Evolutionary conservation across 2,888 invertebrate genomes (phyloP).

Genomic region (Pandemis cinnamomeana): DNA sequence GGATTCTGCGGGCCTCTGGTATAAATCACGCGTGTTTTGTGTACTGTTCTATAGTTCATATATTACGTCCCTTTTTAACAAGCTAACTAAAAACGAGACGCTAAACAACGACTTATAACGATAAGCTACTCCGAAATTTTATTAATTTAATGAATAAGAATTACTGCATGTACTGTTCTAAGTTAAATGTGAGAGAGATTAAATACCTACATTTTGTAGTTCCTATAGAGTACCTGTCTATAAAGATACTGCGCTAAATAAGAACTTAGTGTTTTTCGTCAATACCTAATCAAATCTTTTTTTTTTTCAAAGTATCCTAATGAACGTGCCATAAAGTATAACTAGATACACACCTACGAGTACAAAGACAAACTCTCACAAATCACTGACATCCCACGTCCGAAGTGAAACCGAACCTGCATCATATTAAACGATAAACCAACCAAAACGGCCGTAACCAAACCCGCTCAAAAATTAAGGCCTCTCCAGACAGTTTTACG

Average conservation of each 20-base stretch:
- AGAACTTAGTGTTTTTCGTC: too few species aligned
- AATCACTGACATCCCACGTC: constrained; percentile 9
- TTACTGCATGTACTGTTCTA: too few species aligned
- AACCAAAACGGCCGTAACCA: constrained; percentile 65
- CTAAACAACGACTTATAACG: too few species aligned
- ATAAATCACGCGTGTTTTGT: not conserved
- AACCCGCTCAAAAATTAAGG: constrained; percentile 75
- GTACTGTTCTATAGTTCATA: not conserved
- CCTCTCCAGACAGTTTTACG: constrained; percentile 69
- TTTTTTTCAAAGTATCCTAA: not conserved
- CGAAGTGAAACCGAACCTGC: constrained; percentile 48
- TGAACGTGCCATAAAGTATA: not conserved
- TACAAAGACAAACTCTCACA: not conserved
- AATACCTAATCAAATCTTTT: too few species aligned
- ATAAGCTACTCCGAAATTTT: too few species aligned
- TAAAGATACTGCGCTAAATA: too few species aligned
- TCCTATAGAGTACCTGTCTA: too few species aligned
- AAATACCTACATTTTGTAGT: too few species aligned
- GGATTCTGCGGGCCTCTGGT: not conserved
- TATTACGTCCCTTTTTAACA: not conserved
- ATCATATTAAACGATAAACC: constrained; percentile 48
- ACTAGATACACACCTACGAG: not conserved
- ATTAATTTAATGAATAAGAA: too few species aligned
- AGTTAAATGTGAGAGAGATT: too few species aligned
- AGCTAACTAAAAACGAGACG: not conserved